These are phyloP conservation scores for Cetonia aurata DNA, from an alignment of 2,888 invertebrate genomes.

Conservation along the genomic window DNA sequence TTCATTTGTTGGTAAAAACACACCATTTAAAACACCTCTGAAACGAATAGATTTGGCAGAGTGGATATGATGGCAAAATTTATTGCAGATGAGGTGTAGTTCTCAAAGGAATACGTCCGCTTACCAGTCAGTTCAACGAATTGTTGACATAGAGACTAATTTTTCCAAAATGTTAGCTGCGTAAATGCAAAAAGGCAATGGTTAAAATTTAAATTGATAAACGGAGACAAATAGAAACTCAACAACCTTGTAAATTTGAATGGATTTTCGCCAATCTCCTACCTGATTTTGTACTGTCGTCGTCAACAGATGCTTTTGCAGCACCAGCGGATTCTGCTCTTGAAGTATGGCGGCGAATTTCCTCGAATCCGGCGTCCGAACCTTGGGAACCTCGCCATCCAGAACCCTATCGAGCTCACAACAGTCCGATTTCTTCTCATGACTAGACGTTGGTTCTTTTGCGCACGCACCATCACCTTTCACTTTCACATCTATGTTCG, in stretches of 20 bases:
- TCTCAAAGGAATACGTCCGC: no score
- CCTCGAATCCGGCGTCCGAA: constrained; percentile 76
- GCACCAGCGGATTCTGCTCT: constrained; percentile 84
- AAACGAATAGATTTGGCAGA: no score
- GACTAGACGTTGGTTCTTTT: constrained; percentile 56
- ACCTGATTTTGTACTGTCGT: constrained; percentile 90
- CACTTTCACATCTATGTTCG: constrained; percentile 47
- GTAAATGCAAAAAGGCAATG: neutral
- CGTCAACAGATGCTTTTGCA: constrained; percentile 86
- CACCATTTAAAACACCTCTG: no score
- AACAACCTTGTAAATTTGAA: neutral
- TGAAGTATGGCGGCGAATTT: constrained; percentile 87
- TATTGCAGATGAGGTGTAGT: no score
- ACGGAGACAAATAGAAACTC: neutral
- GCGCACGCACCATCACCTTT: constrained; percentile 51
- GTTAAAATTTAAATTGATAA: constrained; percentile 1
- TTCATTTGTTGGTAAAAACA: no score
- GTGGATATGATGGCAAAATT: no score
- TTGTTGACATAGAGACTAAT: no score
- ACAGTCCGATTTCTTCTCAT: constrained; percentile 49
- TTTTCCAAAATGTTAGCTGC: neutral
- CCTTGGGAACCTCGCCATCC: constrained; percentile 74
- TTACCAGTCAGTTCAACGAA: no score
- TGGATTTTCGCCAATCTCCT: constrained; percentile 50
- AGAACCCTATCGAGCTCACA: constrained; percentile 78